Percentiles rank a stretch among this genome's conserved stretches.
Conservation (phyloP, 2,113 vertebrate genomes). For the Paradoxurus hermaphroditus region DNA sequence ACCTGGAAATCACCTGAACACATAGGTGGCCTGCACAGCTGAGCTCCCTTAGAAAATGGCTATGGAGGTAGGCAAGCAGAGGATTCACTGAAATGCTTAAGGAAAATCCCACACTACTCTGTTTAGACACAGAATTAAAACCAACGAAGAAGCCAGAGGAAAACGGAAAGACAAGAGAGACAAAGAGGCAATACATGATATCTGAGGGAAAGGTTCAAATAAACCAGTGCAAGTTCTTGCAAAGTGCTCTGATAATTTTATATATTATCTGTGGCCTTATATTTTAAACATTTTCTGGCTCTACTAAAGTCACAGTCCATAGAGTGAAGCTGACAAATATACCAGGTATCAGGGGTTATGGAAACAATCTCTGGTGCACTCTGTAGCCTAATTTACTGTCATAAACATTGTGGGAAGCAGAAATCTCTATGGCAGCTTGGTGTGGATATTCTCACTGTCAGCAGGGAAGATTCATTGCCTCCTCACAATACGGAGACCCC, state of each 20-base stretch:
- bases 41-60: neutral
- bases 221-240: neutral
- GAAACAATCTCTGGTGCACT: conserved; percentile 68
- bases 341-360: conserved; percentile 70
- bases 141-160: neutral
- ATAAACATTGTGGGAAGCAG: conserved; percentile 72
- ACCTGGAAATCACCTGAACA: neutral
- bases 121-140: neutral
- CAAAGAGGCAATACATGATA: neutral
- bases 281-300: conserved; percentile 52
- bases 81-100: neutral
- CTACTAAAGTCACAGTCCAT: conserved; percentile 30
- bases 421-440: conserved; percentile 55
- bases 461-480: conserved; percentile 71
- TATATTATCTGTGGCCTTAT: conserved; percentile 48
- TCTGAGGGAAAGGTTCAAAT: neutral
- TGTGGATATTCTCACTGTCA: conserved; percentile 77
- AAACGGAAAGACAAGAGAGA: neutral
- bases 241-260: conserved; percentile 38
- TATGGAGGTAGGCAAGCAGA: neutral
- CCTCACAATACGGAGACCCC: conserved; percentile 48
- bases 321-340: conserved; percentile 67
- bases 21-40: neutral
- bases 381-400: conserved; percentile 68
- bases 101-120: neutral